Percentiles rank a stretch among this genome's conserved stretches.
Conservation (phyloP, 1,140 invertebrate genomes). For the Acromyrmex echinatior region DNA sequence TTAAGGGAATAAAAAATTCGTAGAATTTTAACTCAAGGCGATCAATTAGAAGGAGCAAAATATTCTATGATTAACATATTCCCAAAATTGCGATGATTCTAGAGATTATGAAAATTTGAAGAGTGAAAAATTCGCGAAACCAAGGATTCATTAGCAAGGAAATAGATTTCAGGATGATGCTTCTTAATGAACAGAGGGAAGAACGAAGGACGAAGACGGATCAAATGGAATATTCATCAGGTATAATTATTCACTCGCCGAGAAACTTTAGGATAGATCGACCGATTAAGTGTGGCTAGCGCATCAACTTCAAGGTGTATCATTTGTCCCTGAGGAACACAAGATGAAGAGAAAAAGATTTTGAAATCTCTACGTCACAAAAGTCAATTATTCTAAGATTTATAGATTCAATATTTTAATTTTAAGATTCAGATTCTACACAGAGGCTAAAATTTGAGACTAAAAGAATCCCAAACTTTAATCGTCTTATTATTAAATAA, state of each 20-base stretch:
- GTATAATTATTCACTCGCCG: constrained; percentile 47
- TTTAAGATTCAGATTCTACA: not conserved
- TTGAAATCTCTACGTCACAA: not conserved
- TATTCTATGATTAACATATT: not conserved
- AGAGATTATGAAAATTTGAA: constrained; percentile 23
- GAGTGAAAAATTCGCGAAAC: constrained; percentile 41
- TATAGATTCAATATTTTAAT: constrained; percentile 25
- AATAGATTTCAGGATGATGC: constrained; percentile 37
- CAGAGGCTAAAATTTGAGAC: not conserved
- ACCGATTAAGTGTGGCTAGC: constrained; percentile 47
- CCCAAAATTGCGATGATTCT: not conserved
- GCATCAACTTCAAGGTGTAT: constrained; percentile 34
- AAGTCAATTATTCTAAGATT: constrained; percentile 10
- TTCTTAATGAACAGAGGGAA: constrained; percentile 33
- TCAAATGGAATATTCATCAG: constrained; percentile 60
- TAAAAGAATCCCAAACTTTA: not conserved
- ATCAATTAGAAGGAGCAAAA: not conserved
- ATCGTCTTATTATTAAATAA: not conserved
- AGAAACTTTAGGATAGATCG: constrained; percentile 47
- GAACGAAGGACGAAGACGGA: constrained; percentile 31
- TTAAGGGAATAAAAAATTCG: not conserved
- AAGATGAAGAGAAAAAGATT: not conserved
- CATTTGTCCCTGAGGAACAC: not conserved
- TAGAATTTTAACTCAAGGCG: not conserved
- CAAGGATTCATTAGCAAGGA: constrained; percentile 45